phyloP scores from a whole-genome alignment of 2,113 vertebrate genomes.

The Pluvialis apricaria region DNA sequence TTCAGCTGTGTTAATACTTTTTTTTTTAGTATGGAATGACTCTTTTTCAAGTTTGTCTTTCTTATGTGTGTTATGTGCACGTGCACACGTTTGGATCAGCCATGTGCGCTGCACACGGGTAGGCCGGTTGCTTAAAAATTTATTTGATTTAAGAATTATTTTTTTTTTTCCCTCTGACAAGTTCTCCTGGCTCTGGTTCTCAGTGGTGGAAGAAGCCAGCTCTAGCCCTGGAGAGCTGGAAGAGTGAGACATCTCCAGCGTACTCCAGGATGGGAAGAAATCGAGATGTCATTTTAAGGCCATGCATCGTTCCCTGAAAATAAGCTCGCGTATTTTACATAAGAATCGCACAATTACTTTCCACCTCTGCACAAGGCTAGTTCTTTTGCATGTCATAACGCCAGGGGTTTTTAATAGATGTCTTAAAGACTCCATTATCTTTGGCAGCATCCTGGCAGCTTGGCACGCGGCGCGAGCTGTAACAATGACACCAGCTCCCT shows the following conservation, averaged over 20 bases:
- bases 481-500: slow-evolving; percentile 62
- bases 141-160: neutral
- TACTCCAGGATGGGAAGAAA: neutral
- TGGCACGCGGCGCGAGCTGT: slow-evolving; percentile 49
- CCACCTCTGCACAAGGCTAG: neutral
- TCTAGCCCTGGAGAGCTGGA: neutral
- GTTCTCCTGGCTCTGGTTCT: neutral
- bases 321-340: neutral
- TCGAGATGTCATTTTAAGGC: slow-evolving; percentile 4
- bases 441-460: slow-evolving; percentile 61
- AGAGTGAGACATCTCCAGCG: neutral
- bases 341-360: neutral
- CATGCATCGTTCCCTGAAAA: neutral
- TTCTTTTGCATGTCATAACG: neutral
- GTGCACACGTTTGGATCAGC: neutral
- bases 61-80: neutral
- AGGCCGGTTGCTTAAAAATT: neutral
- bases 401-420: slow-evolving; percentile 33
- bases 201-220: neutral
- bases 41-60: neutral
- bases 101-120: neutral
- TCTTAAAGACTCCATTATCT: slow-evolving; percentile 46
- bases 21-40: neutral
- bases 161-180: neutral
- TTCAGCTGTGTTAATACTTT: neutral